These are phyloP conservation scores for Drosophila stalkeri DNA, from an alignment of 2,888 invertebrate genomes.

Conservation along the genomic window DNA sequence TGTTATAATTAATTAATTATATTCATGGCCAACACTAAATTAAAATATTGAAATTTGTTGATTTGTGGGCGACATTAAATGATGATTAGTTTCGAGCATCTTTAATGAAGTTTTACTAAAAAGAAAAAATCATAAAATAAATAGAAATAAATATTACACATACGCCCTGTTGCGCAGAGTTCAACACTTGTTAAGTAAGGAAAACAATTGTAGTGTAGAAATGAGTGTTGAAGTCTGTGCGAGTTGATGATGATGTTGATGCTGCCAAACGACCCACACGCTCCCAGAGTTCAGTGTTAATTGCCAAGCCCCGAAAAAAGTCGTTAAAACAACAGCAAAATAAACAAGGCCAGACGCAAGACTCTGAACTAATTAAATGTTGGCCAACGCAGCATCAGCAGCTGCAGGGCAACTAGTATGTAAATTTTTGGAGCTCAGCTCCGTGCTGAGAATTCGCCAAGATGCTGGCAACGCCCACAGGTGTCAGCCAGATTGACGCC, in stretches of 20 bases:
- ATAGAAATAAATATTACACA: slow-evolving; percentile 47
- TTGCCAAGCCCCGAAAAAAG: slow-evolving; percentile 68
- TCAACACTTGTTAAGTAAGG: slow-evolving; percentile 48
- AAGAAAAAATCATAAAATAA: neutral
- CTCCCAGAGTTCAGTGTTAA: slow-evolving; percentile 71
- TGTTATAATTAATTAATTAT: neutral
- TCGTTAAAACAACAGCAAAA: slow-evolving; percentile 33
- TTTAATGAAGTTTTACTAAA: neutral
- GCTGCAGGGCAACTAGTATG: slow-evolving; percentile 50
- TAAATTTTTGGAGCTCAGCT: slow-evolving; percentile 43
- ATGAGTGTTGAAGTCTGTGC: slow-evolving; percentile 27
- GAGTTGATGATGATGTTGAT: slow-evolving; percentile 41
- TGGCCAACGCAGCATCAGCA: slow-evolving; percentile 59
- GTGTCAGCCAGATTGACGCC: slow-evolving; percentile 64
- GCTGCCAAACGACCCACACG: slow-evolving; percentile 64
- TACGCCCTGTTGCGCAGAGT: slow-evolving; percentile 59
- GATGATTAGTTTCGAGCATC: neutral
- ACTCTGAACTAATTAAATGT: slow-evolving; percentile 72
- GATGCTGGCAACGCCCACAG: slow-evolving; percentile 68
- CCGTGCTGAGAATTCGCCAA: slow-evolving; percentile 53
- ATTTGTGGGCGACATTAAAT: slow-evolving; percentile 4
- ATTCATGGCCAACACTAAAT: neutral
- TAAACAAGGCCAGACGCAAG: slow-evolving; percentile 66
- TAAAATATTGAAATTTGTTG: neutral
- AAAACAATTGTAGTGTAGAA: slow-evolving; percentile 24